Base-by-base conservation (phyloP, 1,140 invertebrate genomes). In the Aplysia californica region DNA sequence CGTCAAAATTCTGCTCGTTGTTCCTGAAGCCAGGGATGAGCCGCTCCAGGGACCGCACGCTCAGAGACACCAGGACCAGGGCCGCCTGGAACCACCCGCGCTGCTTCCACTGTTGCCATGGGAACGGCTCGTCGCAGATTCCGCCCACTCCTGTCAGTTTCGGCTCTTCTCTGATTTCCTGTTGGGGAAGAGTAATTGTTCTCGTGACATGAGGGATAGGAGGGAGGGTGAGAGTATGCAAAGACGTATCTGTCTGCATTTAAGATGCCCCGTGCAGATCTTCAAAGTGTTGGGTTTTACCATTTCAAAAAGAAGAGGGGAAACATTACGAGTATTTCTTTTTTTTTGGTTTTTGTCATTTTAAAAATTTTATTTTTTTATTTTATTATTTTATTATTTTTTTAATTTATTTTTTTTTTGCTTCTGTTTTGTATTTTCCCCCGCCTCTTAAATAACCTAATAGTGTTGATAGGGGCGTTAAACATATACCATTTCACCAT, bases 1-100 rank as follows among this genome's bases (percentile, higher is more conserved):
- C 69, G 20, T 76, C 78, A 64, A 87, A 85, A 29, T 79, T 80
- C 74, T 88, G 86, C 59, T 85, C 85, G 76, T 84, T 84, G 65
- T 84, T 84, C 70, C 83, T 80, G 76, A 88, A 86, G 1, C 84
- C 85, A 15, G 87, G 88, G 26, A 88, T 83, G 15, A 88, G 55
- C 41, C 80, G 79, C 59, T 88, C 83, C 76, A 87, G 69, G 59
- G 81, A 83, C n/a, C 80, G 75, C 6, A 84, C 79, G 68, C 81
- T 81, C 1, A 87, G 79, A 0, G 85, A 85, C 3, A 85, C 79
- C 5, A 86, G 78, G 20, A 82, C 80, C 44, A 88, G 65, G 33
- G 88, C 87, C 1, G 83, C 85, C 3, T 86, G 81, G 26, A 89
- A 83, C 88, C 88, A 89, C 18, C 68, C 71, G 29, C 81, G 68